Percentiles rank a stretch among this genome's conserved stretches.
Conservation (phyloP, 2,888 invertebrate species). For the Cistogaster globosa region DNA sequence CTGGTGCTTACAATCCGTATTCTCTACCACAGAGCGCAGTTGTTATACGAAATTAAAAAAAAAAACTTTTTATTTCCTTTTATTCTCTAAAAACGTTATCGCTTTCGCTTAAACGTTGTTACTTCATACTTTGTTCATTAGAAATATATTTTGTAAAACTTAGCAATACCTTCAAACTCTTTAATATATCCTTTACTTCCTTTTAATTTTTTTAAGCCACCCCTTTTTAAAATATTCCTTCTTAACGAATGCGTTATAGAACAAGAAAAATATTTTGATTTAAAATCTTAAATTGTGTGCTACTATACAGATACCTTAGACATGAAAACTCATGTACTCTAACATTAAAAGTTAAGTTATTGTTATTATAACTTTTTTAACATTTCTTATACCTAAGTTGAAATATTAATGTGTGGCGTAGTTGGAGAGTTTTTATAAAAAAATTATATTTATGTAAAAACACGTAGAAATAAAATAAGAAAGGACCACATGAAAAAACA, state of each 20-base stretch:
- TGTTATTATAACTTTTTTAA: slow-evolving; percentile 42
- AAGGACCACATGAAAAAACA: too few relatives aligned
- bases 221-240: slow-evolving; percentile 14
- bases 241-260: not conserved
- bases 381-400: not conserved
- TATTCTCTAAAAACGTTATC: too few relatives aligned
- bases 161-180: not conserved
- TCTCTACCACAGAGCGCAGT: too few relatives aligned
- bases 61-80: too few relatives aligned
- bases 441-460: too few relatives aligned
- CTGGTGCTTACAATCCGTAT: too few relatives aligned
- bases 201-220: slow-evolving; percentile 13
- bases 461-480: too few relatives aligned
- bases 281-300: slow-evolving; percentile 49
- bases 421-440: slow-evolving; percentile 7
- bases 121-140: too few relatives aligned
- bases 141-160: too few relatives aligned
- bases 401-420: slow-evolving; percentile 7
- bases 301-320: slow-evolving; percentile 20
- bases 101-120: too few relatives aligned
- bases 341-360: slow-evolving; percentile 67
- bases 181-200: not conserved
- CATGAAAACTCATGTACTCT: not conserved
- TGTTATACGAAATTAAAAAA: too few relatives aligned
- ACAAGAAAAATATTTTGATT: slow-evolving; percentile 27